Evolutionary conservation across 2,797 vertebrate species (phyloP), one percentile per base, ranked within the genome.

Genomic region (Catharus ustulatus): DNA sequence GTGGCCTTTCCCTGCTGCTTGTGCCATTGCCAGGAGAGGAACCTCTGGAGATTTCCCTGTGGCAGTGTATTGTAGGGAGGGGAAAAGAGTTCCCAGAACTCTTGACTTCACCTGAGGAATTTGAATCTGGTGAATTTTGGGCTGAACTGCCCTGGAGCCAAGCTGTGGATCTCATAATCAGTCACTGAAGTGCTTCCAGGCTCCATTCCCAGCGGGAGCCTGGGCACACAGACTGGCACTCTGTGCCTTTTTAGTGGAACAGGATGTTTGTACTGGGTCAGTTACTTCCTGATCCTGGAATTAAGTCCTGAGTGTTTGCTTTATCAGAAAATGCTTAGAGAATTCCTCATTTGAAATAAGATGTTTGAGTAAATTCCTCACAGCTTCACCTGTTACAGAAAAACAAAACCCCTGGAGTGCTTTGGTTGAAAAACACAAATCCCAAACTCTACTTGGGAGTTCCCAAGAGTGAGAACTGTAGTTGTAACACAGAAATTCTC

Each of bases 11-110:
- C 74, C 63, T 84, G 71, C 75, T 5, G 0, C 57, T 76, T 69
- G 74, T 93, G 84, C 5, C 12, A 34, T 16, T 94, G 96, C 95
- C 94, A 93, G 85, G 46, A 75, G 85, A 93, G 85, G 58, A 95
- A 59, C 76, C 94, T 91, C 94, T 95, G 83, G 91, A 94, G 90
- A 67, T 89, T 92, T 48, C 68, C 72, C 80, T 82, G 51, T 24
- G 49, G 62, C 46, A 58, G 21, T 55, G 5, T 66, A 34, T 75
- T 78, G 38, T 15, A 57, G 13, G 24, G 43, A 89, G 48, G 42
- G 42, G 3, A 16, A 82, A 77, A 84, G 20, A 68, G 24, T 81
- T 95, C 89, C 83, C 83, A 88, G 82, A 72, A 34, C 49, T 72
- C 84, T 73, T 49, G 84, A 46, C 30, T 84, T 92, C 59, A 94